Base-by-base conservation (phyloP, 2,113 vertebrate species). In the Leptodactylus fuscus region DNA sequence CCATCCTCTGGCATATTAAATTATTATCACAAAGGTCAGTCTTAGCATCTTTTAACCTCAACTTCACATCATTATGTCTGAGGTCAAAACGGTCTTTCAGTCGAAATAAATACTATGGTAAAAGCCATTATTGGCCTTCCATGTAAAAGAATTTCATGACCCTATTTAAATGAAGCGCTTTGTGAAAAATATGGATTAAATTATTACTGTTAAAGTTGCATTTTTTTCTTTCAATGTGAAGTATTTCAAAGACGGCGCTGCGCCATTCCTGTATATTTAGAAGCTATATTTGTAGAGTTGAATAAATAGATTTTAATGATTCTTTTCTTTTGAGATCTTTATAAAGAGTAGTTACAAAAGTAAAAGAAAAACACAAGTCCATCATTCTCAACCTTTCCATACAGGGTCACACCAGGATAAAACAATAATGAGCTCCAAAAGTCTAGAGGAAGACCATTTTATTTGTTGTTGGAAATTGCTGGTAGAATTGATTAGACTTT, bases 161-260 rank as follows among this genome's bases (percentile, higher is more conserved):
- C 16, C 29, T 82, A n/a, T 70, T 71, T 70, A 55, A 83, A 32
- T 75, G 27, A 76, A 20, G 16, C 36, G 60, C 41, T 29, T 62
- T 81, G 71, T 85, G 41, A 87, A 75, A 89, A 78, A 58, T 55
- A 58, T 34, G 76, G 55, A n/a, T 78, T 78, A 16, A 4, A 67
- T 67, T 67, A 65, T 67, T 81, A 29, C 38, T 44, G 46, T 34
- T 58, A 36, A 49, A 49, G 44, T 16, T 15, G 4, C 0, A 74
- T 58, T 38, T 48, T 38, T 48, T 60, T 80, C 34, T 27, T 38
- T 48, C 6, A 48, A n/a, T 16, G n/a, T 4, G 13, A 48, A 74
- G 15, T 7, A 1, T 53, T 53, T 53, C 5, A 73, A 48, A 46
- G n/a, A 29, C 18, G 49, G 3, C 32, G 44, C 6, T 29, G 22